phyloP scores from a whole-genome alignment of 2,113 vertebrate genomes.

The Falco punctatus region DNA sequence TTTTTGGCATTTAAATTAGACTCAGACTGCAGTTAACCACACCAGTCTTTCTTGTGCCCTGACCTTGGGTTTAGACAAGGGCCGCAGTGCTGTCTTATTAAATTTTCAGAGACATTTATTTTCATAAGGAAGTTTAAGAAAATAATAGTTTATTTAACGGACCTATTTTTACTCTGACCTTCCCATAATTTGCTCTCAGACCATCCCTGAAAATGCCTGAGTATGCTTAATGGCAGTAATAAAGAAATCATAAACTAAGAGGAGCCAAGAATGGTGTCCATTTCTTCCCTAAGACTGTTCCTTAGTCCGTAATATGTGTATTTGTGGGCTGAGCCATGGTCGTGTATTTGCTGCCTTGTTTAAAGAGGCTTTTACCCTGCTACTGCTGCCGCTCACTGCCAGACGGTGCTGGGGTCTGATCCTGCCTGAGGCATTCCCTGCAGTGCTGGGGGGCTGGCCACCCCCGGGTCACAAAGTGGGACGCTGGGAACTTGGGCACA shows the following conservation, averaged over 20 bases:
- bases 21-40: neutral
- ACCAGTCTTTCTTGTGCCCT: neutral
- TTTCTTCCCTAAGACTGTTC: neutral
- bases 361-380: neutral
- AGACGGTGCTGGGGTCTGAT: neutral
- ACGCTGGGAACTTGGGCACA: rapidly evolving
- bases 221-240: neutral
- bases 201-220: neutral
- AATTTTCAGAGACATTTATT: neutral
- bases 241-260: neutral
- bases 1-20: neutral
- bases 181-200: neutral
- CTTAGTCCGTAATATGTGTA: neutral
- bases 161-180: neutral
- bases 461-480: rapidly evolving
- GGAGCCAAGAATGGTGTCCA: neutral
- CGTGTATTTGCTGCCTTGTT: neutral
- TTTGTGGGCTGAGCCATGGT: neutral
- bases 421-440: neutral
- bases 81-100: neutral
- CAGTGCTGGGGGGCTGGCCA: neutral
- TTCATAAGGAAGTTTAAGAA: neutral
- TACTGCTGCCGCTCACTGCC: neutral
- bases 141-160: neutral
- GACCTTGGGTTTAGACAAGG: neutral